These are phyloP conservation scores for Phalanger gymnotis DNA, from an alignment of 2,797 vertebrate genomes.

Conservation along the genomic window DNA sequence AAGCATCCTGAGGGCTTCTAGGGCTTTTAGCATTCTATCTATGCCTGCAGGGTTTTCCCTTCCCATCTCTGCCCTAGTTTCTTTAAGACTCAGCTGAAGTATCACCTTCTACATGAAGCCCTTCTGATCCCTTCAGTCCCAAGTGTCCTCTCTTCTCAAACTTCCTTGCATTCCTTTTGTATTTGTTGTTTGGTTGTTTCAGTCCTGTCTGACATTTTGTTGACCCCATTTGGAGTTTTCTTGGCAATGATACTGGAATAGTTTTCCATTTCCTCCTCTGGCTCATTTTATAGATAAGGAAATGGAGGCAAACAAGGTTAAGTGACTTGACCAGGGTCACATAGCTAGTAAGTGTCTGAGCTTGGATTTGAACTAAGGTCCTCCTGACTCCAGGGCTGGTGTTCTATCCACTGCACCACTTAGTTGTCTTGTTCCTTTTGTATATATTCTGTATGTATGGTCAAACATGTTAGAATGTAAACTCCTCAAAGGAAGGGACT, in stretches of 20 bases:
- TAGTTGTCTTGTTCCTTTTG: background rate
- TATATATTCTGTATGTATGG: background rate
- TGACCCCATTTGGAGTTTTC: too few species aligned
- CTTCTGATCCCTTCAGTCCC: too few species aligned
- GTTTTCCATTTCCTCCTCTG: background rate
- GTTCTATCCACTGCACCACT: background rate
- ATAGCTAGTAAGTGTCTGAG: background rate
- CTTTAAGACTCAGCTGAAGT: too few species aligned
- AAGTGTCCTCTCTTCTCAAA: too few species aligned
- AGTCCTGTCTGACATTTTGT: too few species aligned
- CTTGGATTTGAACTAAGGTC: background rate
- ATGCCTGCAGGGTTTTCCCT: background rate
- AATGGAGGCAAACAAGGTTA: too few species aligned
- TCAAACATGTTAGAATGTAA: background rate
- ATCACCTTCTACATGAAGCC: too few species aligned
- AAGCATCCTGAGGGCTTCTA: background rate
- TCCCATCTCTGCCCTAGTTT: background rate
- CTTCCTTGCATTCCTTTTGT: too few species aligned
- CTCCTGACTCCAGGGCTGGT: background rate
- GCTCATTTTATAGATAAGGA: too few species aligned
- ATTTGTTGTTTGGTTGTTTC: too few species aligned
- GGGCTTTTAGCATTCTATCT: background rate
- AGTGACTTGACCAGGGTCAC: background rate
- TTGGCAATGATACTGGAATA: too few species aligned
- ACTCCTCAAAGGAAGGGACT: background rate